Conservation (phyloP, 92 coral and sea anemone species). For the Porites divaricata region DNA sequence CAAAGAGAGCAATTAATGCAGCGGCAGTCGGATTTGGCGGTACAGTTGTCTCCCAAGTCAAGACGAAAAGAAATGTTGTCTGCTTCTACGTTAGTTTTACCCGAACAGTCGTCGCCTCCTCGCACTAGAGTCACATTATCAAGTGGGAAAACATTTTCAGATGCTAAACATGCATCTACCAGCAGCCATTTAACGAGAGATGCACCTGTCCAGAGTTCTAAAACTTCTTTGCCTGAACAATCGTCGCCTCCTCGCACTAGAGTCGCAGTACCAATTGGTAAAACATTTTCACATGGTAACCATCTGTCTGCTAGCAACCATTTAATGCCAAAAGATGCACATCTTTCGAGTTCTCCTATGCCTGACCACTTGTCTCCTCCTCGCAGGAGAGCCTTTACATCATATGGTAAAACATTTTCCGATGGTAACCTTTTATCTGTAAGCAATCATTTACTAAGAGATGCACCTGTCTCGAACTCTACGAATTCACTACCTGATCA, state of each 20-base stretch:
- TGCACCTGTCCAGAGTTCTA: too few relatives aligned
- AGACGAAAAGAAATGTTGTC: not conserved
- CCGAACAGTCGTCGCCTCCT: constrained; percentile 2
- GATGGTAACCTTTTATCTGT: not conserved
- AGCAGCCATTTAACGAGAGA: too few relatives aligned
- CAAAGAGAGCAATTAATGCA: constrained; percentile 24
- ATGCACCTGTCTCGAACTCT: not conserved
- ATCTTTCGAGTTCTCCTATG: not conserved
- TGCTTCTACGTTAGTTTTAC: not conserved
- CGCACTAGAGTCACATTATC: not conserved
- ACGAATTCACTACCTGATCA: not conserved
- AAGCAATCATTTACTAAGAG: not conserved
- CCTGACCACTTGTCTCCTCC: constrained; percentile 11
- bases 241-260: not conserved
- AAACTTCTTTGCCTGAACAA: not conserved
- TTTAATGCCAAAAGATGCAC: too few relatives aligned
- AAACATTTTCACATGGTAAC: too few relatives aligned
- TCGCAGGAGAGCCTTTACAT: not conserved
- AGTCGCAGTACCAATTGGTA: too few relatives aligned
- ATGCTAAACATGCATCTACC: too few relatives aligned
- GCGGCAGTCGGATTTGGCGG: constrained; percentile 1
- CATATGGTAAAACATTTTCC: not conserved
- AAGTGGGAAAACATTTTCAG: too few relatives aligned
- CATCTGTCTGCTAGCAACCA: too few relatives aligned
- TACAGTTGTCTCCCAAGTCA: constrained; percentile 17